A percentile compares a stretch with the other conserved stretches of the same genome.
These are phyloP conservation scores for Chloropsis cyanopogon DNA, from an alignment of 2,113 vertebrate genomes.

Conservation along the genomic window DNA sequence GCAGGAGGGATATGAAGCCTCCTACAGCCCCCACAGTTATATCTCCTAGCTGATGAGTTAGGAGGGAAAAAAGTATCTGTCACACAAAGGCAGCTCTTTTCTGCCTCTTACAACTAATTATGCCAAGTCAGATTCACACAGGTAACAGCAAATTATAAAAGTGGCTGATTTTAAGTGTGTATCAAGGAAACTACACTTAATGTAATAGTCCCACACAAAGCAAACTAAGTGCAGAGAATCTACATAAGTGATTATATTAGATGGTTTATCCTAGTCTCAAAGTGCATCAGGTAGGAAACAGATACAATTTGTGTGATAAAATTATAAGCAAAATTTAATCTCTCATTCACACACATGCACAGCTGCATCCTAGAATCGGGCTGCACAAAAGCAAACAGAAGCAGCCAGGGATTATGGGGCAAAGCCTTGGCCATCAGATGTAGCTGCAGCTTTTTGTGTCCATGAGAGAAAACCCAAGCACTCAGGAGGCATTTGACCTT, in stretches of 20 bases:
- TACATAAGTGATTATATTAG: not conserved
- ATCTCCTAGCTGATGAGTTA: not conserved
- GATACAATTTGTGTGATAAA: not conserved
- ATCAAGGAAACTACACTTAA: not conserved
- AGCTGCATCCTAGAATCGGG: fast-evolving
- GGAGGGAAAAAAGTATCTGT: not conserved
- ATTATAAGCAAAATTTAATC: not conserved
- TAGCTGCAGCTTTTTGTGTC: not conserved
- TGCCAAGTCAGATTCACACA: not conserved
- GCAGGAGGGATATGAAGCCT: not conserved
- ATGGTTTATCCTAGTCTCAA: not conserved
- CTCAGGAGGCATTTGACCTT: not conserved
- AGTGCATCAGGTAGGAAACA: not conserved
- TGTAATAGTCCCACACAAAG: not conserved
- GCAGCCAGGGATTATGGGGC: not conserved
- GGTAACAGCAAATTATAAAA: not conserved
- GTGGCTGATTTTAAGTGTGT: not conserved
- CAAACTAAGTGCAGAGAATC: not conserved
- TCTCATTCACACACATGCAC: not conserved
- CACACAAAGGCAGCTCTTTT: not conserved
- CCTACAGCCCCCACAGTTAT: not conserved
- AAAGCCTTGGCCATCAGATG: not conserved
- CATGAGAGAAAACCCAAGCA: not conserved
- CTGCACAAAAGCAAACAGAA: not conserved
- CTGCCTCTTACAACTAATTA: not conserved